Base-by-base conservation (phyloP, 2,797 vertebrate genomes). In the Lycodopsis pacificus region DNA sequence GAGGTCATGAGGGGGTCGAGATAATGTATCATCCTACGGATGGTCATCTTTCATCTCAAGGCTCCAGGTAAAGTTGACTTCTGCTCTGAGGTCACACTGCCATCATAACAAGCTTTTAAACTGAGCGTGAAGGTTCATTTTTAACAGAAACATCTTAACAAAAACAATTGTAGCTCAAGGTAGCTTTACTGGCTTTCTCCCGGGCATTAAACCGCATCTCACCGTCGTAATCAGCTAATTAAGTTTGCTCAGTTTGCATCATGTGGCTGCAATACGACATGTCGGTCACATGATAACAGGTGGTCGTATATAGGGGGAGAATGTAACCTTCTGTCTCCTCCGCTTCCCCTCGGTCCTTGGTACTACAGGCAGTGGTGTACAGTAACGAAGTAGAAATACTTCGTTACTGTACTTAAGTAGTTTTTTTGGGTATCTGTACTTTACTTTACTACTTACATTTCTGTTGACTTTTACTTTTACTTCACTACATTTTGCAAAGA, bases 11-110 rank as follows among this genome's bases (percentile, higher is more conserved):
- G 48, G n/a, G 38, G 59, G 83, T 74, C 7, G 7, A 19, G 42
- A 27, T 73, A 15, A 85, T 88, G 79, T 81, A 72, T 80, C 25
- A 65, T 65, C 65, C 57, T 14, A 7, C 49, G 65, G 65, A 58
- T 4, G 62, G 54, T 66, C 36, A 9, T 34, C 19, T 57, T 40
- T 71, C 59, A 68, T 38, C 49, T 54, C 58, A 3, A 9, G 49
- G 76, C 49, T 38, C n/a, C 58, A 42, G 77, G 56, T 71, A 14
- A 32, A 38, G 63, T 75, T 67, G 63, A 46, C 67, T 59, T 70
- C 49, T 30, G 48, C 71, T 67, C 34, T 8, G 4, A 56, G 51
- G 62, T 76, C 79, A 38, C 61, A 64, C 0, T 62, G 32, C 25
- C 22, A 7, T 63, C 36, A 32, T 11, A 49, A 58, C 42, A 56